A percentile compares a stretch with the other conserved stretches of the same genome.
Evolutionary conservation across 2,888 invertebrate species (phyloP).

Genomic region (Ditula angustiorana): DNA sequence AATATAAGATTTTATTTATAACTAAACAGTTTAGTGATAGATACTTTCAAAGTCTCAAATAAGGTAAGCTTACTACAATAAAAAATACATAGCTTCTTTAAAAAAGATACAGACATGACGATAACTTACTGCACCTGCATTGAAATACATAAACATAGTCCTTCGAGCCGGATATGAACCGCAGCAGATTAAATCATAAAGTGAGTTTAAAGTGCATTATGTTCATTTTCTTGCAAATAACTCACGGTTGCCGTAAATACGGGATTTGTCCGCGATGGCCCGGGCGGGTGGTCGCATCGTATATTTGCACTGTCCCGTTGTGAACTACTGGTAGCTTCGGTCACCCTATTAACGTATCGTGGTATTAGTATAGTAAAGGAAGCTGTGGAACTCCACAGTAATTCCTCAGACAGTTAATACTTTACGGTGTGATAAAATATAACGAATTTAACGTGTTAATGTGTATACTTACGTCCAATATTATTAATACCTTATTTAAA

Average conservation of each 20-base stretch:
- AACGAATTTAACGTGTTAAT: too few relatives aligned
- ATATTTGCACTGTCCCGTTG: conserved; percentile 27
- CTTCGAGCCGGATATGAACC: conserved; percentile 24
- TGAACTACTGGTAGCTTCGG: conserved; percentile 30
- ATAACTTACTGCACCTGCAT: conserved; percentile 20
- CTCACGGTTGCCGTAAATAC: conserved; percentile 31
- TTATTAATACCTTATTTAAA: too few relatives aligned
- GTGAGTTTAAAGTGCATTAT: conserved; percentile 20
- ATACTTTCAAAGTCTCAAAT: too few relatives aligned
- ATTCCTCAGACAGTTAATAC: too few relatives aligned
- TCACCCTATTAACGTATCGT: conserved; percentile 4
- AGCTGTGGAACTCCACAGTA: too few relatives aligned
- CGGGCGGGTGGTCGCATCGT: conserved; percentile 38
- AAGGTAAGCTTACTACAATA: too few relatives aligned
- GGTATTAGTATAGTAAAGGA: neutral
- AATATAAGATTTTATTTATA: too few relatives aligned
- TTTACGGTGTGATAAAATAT: too few relatives aligned
- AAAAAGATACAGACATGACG: neutral
- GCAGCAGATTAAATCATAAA: conserved; percentile 31
- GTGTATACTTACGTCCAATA: too few relatives aligned
- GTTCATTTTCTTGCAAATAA: conserved; percentile 15
- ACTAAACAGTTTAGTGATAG: too few relatives aligned
- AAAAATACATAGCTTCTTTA: too few relatives aligned
- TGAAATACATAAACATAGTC: conserved; percentile 19
- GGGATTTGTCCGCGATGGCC: conserved; percentile 32